phyloP scores from a whole-genome alignment of 1,140 invertebrate species.

The Halotydeus destructor region DNA sequence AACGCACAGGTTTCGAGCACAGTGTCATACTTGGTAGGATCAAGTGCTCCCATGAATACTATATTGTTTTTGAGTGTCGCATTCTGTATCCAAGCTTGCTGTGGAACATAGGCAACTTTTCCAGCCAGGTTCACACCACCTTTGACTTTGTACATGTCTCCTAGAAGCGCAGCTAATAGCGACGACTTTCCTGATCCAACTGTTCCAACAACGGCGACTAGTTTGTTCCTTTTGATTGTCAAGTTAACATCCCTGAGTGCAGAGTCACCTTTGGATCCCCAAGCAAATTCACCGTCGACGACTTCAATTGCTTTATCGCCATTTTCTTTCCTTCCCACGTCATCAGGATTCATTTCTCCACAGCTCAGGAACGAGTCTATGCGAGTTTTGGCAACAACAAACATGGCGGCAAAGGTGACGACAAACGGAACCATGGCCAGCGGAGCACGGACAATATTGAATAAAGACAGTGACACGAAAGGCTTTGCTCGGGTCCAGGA shows the following conservation, averaged over 20 bases:
- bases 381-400: slow-evolving; percentile 14
- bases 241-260: slow-evolving; percentile 19
- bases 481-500: slow-evolving; percentile 29
- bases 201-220: slow-evolving; percentile 28
- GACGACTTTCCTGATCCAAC: slow-evolving; percentile 31
- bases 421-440: slow-evolving; percentile 30
- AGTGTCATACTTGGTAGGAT: slow-evolving; percentile 21
- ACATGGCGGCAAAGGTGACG: slow-evolving; percentile 26
- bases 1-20: slow-evolving; percentile 21
- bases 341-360: no score
- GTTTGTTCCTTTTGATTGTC: slow-evolving; percentile 19
- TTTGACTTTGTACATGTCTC: slow-evolving; percentile 22
- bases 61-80: slow-evolving; percentile 30
- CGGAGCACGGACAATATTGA: slow-evolving; percentile 32
- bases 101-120: slow-evolving; percentile 28
- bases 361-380: no score
- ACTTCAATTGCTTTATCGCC: slow-evolving; percentile 23
- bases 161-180: slow-evolving; percentile 29
- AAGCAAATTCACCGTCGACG: slow-evolving; percentile 29
- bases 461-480: slow-evolving; percentile 33
- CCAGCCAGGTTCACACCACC: slow-evolving; percentile 20
- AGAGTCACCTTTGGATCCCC: slow-evolving; percentile 23
- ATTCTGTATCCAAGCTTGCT: slow-evolving; percentile 38
- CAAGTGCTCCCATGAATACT: slow-evolving; percentile 32
- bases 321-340: no score